Evolutionary conservation across 2,888 invertebrate species (phyloP).

Genomic region (Tenodera sinensis): DNA sequence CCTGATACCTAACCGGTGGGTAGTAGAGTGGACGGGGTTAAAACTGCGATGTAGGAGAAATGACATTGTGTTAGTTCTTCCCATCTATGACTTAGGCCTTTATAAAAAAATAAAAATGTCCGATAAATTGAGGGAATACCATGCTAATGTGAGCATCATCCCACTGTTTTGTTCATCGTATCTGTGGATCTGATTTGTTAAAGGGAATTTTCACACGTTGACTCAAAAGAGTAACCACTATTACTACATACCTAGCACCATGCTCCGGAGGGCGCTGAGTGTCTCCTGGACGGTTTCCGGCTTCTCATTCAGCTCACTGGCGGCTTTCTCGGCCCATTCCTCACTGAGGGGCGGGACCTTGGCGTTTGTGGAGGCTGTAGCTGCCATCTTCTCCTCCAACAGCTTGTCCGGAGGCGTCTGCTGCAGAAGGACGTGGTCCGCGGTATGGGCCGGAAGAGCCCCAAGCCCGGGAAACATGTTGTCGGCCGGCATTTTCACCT

Average conservation of each 20-base stretch:
- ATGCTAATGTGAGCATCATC: too few species aligned
- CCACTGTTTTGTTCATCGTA: too few species aligned
- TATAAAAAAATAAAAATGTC: too few species aligned
- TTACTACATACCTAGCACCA: constrained; percentile 24
- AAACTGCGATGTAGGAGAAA: too few species aligned
- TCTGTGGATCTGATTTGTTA: too few species aligned
- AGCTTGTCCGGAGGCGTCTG: background rate
- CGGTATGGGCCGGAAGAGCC: background rate
- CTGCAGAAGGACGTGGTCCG: background rate
- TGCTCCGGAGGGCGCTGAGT: constrained; percentile 25
- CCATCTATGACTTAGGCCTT: too few species aligned
- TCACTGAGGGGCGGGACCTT: background rate
- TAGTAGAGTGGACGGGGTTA: too few species aligned
- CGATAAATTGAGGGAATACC: too few species aligned
- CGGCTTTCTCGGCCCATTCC: constrained; percentile 27
- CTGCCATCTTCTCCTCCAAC: background rate
- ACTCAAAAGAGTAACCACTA: background rate
- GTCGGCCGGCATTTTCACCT: constrained; percentile 20
- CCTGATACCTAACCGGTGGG: too few species aligned
- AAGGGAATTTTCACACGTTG: background rate
- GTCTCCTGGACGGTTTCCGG: constrained; percentile 25
- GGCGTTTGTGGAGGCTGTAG: background rate
- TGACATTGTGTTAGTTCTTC: too few species aligned
- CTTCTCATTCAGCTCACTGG: constrained; percentile 29
- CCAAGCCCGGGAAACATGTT: constrained; percentile 14